Evolutionary conservation across 92 coral and sea anemone species (phyloP), one percentile per base, ranked within the genome.

Genomic region (Porites rus): DNA sequence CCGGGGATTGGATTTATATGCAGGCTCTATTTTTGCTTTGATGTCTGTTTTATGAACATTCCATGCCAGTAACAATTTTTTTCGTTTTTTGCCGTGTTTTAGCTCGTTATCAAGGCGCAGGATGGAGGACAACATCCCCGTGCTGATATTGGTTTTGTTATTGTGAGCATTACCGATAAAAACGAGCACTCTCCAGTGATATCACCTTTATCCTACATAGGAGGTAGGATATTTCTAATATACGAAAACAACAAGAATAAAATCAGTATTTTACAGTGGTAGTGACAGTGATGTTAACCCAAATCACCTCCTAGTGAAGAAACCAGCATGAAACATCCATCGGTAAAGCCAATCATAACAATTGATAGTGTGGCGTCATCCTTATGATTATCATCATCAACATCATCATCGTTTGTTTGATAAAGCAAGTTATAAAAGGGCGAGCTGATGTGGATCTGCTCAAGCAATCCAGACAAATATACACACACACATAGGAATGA

Each of bases 61-160:
- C 28, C 17, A 1, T 11, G 51, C 50, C 50, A 14, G 1, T 82
- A 38, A 4, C 38, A 64, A 31, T 18, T 64, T 46, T 25, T 51
- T 76, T 10, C 17, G 17, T 13, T 25, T 2, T 52, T 65, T 68
- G 61, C 61, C 9, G 13, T 76, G 25, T 43, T 56, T 72, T 63
- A 94, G 98, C 76, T 94, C 50, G 71, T 81, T 5, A 78, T 94
- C 10, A 86, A 43, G 16, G 98, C 85, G 4, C 82, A 74, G 50
- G 95, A 94, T 73, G 58, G 74, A 16, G 98, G 95, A 5, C 43
- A 38, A 13, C 67, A 84, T 71, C 87, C 98, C 18, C 92, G 83
- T 13, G 74, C 53, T 46, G 86, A 75, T 62, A 21, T 88, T 76
- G 94, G 91, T 28, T 79, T 82, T 24, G 78, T 94, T 58, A 74